Evolutionary conservation across 2,888 invertebrate species (phyloP), one percentile per base, ranked within the genome.

Genomic region (Trachelus tabidus): DNA sequence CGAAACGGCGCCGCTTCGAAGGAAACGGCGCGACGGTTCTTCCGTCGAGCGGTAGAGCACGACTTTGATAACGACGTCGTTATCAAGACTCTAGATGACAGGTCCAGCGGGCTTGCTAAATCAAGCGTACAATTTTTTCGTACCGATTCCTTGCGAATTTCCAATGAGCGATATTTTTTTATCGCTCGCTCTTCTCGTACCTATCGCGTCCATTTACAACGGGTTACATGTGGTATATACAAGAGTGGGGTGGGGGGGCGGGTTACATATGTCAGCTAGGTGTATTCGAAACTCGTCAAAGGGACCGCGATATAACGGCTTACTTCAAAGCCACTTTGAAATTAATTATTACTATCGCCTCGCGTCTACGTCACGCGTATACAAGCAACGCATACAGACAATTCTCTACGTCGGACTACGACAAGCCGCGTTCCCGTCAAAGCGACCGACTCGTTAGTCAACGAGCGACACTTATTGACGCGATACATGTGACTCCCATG

Each of bases 311-410:
- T 83, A 83, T 81, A 83, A 83, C 87, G 87, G 85, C 85, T 85
- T 86, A 82, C 86, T 86, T 89, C 89, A 89, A 89, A 89, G 89
- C 80, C 83, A 83, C 85, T 86, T 84, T 80, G 83, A 86, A 85
- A 89, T 89, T 89, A 89, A 89, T 89, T 89, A 89, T 89, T 89
- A 84, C 87, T 82, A 84, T 86, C 85, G 83, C 81, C 85, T 83
- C 82, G 82, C 82, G 81, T 85, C 78, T 81, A 75, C 69, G 76
- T 79, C 77, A 76, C 79, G 74, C 75, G 78, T 75, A 75, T 76
- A 75, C 75, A 73, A 68, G 56, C 73, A 76, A 79, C 74, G 74
- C 76, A 35, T 75, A 81, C 77, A 78, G 73, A 73, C 78, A 77
- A 75, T 79, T 75, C 30, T 69, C 30, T 33, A 69, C 71, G 0